phyloP scores from a whole-genome alignment of 2,888 invertebrate species.

The Abrostola tripartita region DNA sequence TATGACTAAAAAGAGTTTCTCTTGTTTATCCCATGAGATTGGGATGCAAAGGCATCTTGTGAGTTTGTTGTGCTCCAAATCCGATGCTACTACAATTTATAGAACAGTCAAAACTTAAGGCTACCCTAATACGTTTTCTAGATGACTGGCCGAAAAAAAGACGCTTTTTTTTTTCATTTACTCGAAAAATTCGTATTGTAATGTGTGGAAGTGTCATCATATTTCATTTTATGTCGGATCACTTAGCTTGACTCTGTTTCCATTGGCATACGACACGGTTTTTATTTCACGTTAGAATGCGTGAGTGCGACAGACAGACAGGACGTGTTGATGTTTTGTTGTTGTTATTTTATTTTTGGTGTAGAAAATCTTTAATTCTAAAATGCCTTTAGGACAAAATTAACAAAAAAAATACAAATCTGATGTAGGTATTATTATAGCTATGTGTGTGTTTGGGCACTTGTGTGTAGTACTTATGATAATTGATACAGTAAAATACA shows the following conservation, averaged over 20 bases:
- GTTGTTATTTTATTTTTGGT: neutral
- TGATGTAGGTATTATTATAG: too few relatives aligned
- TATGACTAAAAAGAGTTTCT: too few relatives aligned
- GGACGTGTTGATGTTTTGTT: constrained; percentile 1
- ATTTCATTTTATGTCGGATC: constrained; percentile 87
- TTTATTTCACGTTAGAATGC: constrained; percentile 16
- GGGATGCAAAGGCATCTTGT: too few relatives aligned
- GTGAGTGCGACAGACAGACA: too few relatives aligned
- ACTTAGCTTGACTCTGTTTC: constrained; percentile 78
- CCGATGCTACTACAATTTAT: neutral
- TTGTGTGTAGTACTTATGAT: too few relatives aligned
- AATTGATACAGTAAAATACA: too few relatives aligned
- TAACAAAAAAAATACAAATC: too few relatives aligned
- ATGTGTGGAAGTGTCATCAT: constrained; percentile 87
- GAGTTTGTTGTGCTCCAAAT: too few relatives aligned
- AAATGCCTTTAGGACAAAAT: too few relatives aligned
- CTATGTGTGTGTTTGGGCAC: too few relatives aligned
- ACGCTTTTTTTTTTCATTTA: constrained; percentile 75
- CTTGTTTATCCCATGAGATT: too few relatives aligned
- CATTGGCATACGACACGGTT: constrained; percentile 63
- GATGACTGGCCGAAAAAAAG: constrained; percentile 53
- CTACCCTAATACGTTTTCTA: constrained; percentile 27
- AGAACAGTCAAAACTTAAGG: constrained; percentile 4
- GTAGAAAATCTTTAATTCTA: too few relatives aligned
- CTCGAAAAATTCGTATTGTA: constrained; percentile 86